phyloP scores from a whole-genome alignment of 2,888 invertebrate species.

The Lampropteryx suffumata region DNA sequence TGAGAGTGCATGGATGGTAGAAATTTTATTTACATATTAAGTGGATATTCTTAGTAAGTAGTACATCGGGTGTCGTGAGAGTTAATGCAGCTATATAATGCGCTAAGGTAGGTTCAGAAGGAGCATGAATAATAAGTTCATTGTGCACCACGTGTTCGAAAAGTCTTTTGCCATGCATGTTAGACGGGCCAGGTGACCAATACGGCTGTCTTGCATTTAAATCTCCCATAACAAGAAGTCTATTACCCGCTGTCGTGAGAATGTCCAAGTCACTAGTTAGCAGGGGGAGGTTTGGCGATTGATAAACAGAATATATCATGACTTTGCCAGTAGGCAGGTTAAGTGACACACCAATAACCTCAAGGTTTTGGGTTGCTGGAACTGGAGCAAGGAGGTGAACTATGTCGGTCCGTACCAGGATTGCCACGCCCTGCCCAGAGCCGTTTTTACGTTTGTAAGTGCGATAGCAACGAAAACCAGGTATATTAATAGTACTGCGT shows the following conservation, averaged over 20 bases:
- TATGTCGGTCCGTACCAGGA: too few relatives aligned
- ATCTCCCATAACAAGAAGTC: too few relatives aligned
- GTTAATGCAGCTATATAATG: too few relatives aligned
- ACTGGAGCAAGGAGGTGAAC: neutral
- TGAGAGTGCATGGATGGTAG: too few relatives aligned
- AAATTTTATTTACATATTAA: too few relatives aligned
- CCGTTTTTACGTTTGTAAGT: neutral
- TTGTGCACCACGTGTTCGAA: too few relatives aligned
- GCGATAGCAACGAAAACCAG: neutral
- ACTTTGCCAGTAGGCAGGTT: neutral
- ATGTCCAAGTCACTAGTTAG: neutral
- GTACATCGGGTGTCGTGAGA: too few relatives aligned
- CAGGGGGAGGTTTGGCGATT: too few relatives aligned
- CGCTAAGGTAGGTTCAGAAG: neutral
- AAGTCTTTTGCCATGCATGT: neutral
- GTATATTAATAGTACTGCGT: neutral
- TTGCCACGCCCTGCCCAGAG: neutral
- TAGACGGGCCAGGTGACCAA: neutral
- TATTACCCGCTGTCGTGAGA: neutral
- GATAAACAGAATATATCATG: too few relatives aligned
- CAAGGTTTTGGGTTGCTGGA: neutral
- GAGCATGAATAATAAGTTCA: neutral
- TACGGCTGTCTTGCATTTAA: neutral
- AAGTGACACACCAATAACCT: too few relatives aligned
- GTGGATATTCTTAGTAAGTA: too few relatives aligned